phyloP scores from a whole-genome alignment of 1,140 invertebrate species.

The Drosophila kanapiae region DNA sequence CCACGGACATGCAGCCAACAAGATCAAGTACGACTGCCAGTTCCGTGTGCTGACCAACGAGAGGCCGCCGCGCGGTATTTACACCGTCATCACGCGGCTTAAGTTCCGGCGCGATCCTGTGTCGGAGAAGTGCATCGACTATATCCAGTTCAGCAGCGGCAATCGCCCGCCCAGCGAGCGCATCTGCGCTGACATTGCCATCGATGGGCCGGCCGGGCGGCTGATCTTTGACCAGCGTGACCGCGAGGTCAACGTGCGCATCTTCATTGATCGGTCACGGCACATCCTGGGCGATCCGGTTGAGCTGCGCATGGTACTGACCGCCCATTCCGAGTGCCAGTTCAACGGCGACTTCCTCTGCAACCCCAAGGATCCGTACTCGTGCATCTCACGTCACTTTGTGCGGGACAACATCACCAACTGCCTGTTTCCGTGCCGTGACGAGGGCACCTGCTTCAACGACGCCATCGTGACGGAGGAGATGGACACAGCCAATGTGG shows the following conservation, averaged over 20 bases:
- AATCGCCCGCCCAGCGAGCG: slow-evolving; percentile 74
- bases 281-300: slow-evolving; percentile 70
- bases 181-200: slow-evolving; percentile 73
- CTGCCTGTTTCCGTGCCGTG: slow-evolving; percentile 77
- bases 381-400: slow-evolving; percentile 80
- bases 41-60: slow-evolving; percentile 72
- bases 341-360: slow-evolving; percentile 72
- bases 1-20: slow-evolving; percentile 63
- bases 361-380: slow-evolving; percentile 73
- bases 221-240: slow-evolving; percentile 75
- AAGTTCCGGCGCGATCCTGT: slow-evolving; percentile 76
- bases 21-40: slow-evolving; percentile 79
- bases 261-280: slow-evolving; percentile 67
- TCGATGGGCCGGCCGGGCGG: slow-evolving; percentile 64
- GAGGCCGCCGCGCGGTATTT: slow-evolving; percentile 73
- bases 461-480: slow-evolving; percentile 64
- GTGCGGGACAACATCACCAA: slow-evolving; percentile 80
- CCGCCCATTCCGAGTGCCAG: slow-evolving; percentile 75
- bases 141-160: slow-evolving; percentile 76
- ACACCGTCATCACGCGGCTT: slow-evolving; percentile 74
- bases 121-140: slow-evolving; percentile 72
- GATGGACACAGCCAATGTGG: slow-evolving; percentile 77
- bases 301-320: slow-evolving; percentile 78
- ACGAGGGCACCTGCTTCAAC: slow-evolving; percentile 76
- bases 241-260: slow-evolving; percentile 70